A percentile compares a stretch with the other conserved stretches of the same genome.
These are phyloP conservation scores for Mythimna ferrago DNA, from an alignment of 2,888 invertebrate genomes.

Conservation along the genomic window DNA sequence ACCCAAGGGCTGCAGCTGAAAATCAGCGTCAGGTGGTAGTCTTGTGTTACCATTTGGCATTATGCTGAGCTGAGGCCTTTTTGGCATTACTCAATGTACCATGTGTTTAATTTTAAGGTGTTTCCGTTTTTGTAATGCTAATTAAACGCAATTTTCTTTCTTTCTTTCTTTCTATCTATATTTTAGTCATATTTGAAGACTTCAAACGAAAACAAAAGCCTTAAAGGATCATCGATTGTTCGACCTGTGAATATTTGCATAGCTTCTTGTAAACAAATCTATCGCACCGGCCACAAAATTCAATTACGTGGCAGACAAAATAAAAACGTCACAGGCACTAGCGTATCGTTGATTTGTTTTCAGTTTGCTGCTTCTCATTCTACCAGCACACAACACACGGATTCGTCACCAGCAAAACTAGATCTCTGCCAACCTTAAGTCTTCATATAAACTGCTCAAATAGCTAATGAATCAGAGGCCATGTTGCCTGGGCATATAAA, in stretches of 20 bases:
- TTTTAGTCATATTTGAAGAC: not conserved
- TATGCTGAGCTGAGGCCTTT: too few species aligned
- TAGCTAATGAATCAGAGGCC: slow-evolving; percentile 63
- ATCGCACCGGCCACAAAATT: slow-evolving; percentile 84
- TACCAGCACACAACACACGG: slow-evolving; percentile 70
- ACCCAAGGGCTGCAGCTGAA: too few species aligned
- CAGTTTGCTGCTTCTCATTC: slow-evolving; percentile 78
- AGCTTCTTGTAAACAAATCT: slow-evolving; percentile 74
- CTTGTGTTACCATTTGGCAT: too few species aligned
- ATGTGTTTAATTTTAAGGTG: too few species aligned
- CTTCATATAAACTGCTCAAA: slow-evolving; percentile 40
- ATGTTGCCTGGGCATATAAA: slow-evolving; percentile 70
- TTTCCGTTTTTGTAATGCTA: too few species aligned
- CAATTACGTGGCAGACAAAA: slow-evolving; percentile 88
- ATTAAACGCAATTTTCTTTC: too few species aligned
- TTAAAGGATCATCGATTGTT: slow-evolving; percentile 57
- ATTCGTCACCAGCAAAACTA: slow-evolving; percentile 70
- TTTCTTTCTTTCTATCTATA: too few species aligned
- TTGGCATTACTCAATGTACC: too few species aligned
- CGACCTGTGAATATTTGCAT: slow-evolving; percentile 65
- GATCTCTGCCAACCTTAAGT: slow-evolving; percentile 60
- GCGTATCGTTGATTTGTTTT: slow-evolving; percentile 87
- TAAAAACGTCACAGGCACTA: slow-evolving; percentile 82
- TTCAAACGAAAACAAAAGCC: slow-evolving; percentile 38
- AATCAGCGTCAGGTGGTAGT: too few species aligned